Evolutionary conservation across 2,113 vertebrate genomes (phyloP), one percentile per base, ranked within the genome.

Genomic region (Andinoacara biseriatus): DNA sequence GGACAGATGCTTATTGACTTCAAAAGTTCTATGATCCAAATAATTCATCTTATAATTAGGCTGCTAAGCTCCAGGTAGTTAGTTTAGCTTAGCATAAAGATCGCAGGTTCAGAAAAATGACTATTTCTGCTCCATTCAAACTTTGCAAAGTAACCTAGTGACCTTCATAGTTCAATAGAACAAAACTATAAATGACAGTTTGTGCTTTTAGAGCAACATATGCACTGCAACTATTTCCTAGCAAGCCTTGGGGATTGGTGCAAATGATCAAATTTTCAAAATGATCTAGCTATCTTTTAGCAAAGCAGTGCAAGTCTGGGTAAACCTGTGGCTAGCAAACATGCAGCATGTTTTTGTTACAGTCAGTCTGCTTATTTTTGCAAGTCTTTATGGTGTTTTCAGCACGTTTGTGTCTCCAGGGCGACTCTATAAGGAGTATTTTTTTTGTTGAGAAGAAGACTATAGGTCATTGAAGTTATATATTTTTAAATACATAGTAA

Each of bases 1-100:
- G 62, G 24, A 67, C 0, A 43, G 62, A 0, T 46, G 40, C 63
- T 22, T 46, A 67, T 26, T 0, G 1, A 46, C 38, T 46, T 17
- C 10, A 26, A 0, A 14, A 49, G 22, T 2, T 69, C 26, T 9
- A 29, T 49, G 22, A 69, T 24, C 22, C 9, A 49, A 69, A 43
- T 69, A 69, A 69, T 29, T 29, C 5, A 3, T 1, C 24, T 6
- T 11, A 49, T 9, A 49, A 49, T 40, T 29, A 49, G 46, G 40
- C 3, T 4, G 0, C 40, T 67, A 46, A 0, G 2, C 63, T 46
- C 24, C 24, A 69, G 24, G 15, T 11, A 61, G 59, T 67, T 67
- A 18, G 0, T 26, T 29, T 67, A 67, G 40, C 63, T 29, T 49
- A 69, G 40, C 40, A 49, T 69, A 49, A 20, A 1, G 24, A 29